A percentile compares a stretch with the other conserved stretches of the same genome.
These are phyloP conservation scores for Sphyrna mokarran DNA, from an alignment of 2,113 vertebrate genomes.

Conservation along the genomic window DNA sequence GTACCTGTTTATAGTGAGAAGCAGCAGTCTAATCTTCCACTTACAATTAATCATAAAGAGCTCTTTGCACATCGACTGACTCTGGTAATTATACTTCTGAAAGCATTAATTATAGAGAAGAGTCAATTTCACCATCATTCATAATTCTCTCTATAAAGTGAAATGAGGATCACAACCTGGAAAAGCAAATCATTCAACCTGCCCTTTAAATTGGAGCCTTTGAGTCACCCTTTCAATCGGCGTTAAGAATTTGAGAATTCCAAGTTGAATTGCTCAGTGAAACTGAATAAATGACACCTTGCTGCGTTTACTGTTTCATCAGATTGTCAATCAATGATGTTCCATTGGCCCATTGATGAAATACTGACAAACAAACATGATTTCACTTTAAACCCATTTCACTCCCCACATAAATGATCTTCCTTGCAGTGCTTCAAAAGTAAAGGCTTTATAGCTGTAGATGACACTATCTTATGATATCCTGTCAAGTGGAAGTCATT, in stretches of 20 bases:
- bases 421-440: background rate
- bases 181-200: background rate
- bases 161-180: background rate
- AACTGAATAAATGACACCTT: background rate
- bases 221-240: background rate
- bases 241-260: background rate
- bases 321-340: background rate
- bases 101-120: constrained; percentile 10
- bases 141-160: background rate
- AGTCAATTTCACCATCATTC: background rate
- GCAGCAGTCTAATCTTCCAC: background rate
- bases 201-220: background rate
- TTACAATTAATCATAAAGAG: background rate
- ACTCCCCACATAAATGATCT: background rate
- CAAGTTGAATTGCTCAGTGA: background rate
- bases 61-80: background rate
- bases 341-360: background rate
- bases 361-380: constrained; percentile 7
- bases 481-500: background rate
- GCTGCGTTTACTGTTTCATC: background rate
- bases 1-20: background rate
- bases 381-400: background rate
- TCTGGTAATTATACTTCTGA: background rate
- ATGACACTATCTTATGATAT: background rate
- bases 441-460: background rate